Evolutionary conservation across 37 sponge, comb jelly and placozoan species (phyloP).

Genomic region (Spongilla lacustris): DNA sequence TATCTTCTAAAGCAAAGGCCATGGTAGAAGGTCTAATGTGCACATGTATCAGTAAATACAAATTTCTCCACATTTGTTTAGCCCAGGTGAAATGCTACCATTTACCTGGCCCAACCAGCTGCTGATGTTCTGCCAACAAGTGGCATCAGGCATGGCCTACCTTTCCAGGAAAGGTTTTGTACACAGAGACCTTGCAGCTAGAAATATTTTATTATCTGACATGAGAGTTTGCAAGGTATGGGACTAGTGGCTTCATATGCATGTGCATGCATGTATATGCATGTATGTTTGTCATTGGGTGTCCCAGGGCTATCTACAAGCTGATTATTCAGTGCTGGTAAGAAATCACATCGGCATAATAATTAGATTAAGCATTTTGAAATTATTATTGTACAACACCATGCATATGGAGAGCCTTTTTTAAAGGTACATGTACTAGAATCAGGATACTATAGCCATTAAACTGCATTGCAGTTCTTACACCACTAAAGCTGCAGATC

Average conservation of each 20-base stretch:
- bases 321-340: conserved; percentile 26
- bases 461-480: too few relatives aligned
- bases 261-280: too few relatives aligned
- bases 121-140: conserved; percentile 47
- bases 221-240: conserved; percentile 51
- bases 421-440: too few relatives aligned
- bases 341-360: background rate
- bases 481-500: too few relatives aligned
- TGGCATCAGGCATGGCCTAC: conserved; percentile 66
- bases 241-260: too few relatives aligned
- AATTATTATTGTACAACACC: too few relatives aligned
- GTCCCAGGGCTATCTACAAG: conserved; percentile 18
- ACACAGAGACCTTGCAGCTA: conserved; percentile 72
- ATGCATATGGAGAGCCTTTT: too few relatives aligned
- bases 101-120: background rate
- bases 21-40: conserved; percentile 23
- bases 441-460: too few relatives aligned
- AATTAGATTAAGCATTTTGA: too few relatives aligned
- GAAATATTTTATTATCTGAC: conserved; percentile 61
- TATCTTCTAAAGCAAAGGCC: conserved; percentile 29
- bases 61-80: too few relatives aligned
- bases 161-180: conserved; percentile 53
- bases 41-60: background rate
- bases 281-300: background rate
- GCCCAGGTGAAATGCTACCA: conserved; percentile 27